Evolutionary conservation across 2,797 vertebrate genomes (phyloP).

Genomic region (Silurus lanzhouensis): DNA sequence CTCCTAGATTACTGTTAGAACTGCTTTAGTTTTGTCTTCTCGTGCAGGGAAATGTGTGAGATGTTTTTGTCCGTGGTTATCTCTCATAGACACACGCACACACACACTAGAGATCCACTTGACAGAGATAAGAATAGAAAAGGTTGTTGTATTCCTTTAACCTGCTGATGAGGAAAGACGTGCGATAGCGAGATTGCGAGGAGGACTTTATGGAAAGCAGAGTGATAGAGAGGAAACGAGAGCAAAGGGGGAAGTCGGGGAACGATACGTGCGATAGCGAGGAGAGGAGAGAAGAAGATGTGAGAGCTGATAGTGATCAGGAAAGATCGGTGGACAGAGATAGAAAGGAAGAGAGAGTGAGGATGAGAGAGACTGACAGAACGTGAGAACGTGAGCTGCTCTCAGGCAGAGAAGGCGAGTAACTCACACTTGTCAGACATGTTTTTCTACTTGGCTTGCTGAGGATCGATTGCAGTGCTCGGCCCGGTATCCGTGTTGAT

Average conservation of each 20-base stretch:
- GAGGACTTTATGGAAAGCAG: constrained; percentile 7
- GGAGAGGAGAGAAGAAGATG: constrained; percentile 26
- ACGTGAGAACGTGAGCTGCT: too few species aligned
- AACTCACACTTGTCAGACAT: constrained; percentile 62
- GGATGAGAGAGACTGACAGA: not conserved
- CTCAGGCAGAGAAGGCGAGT: constrained; percentile 35
- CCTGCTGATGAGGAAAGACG: not conserved
- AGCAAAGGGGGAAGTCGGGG: not conserved
- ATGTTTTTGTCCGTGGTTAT: not conserved
- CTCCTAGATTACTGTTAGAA: not conserved
- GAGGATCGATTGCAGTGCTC: constrained; percentile 60
- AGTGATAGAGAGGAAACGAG: not conserved
- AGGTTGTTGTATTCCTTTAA: constrained; percentile 1
- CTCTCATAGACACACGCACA: not conserved
- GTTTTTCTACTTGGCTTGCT: constrained; percentile 62
- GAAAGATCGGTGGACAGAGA: not conserved
- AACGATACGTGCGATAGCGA: not conserved
- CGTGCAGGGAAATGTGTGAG: not conserved
- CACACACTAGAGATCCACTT: not conserved
- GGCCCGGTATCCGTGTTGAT: constrained; percentile 58
- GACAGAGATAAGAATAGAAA: constrained; percentile 15
- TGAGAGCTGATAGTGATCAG: constrained; percentile 11
- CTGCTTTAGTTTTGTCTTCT: not conserved
- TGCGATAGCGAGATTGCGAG: not conserved
- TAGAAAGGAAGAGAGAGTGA: not conserved